Evolutionary conservation across 2,113 vertebrate species (phyloP), one percentile per base, ranked within the genome.

Genomic region (Capra hircus): DNA sequence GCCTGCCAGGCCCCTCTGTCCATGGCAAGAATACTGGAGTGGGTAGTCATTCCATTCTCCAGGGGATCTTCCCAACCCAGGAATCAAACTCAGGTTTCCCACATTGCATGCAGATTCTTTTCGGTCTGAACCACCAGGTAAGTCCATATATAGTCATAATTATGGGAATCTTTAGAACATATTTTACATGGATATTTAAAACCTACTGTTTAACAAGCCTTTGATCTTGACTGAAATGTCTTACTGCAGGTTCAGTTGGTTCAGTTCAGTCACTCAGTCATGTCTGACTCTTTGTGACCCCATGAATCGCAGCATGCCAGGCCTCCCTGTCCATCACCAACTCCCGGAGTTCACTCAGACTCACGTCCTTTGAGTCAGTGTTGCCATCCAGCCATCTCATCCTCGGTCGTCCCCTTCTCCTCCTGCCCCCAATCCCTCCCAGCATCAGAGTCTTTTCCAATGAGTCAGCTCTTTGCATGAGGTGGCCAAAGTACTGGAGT

Each of bases 51-150:
- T 71, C 8, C 67, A 23, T 40, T n/a, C 67, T 71, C 10, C 67
- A 71, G 19, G 19, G 67, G 10, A 1, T 40, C 9, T 71, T 71
- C 2, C 67, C 67, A 40, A 71, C 10, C 67, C 19, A 71, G n/a
- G 17, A 4, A 40, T 71, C n/a, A n/a, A 71, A 71, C 5, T n/a
- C 19, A 71, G 19, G 5, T 40, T 10, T 71, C 4, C n/a, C 0
- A 0, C 2, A 71, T 3, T 71, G n/a, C n/a, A 23, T 23, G n/a
- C 19, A 71, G n/a, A 36, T 36, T 71, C 64, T 71, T 71, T 71
- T 23, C 1, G 0, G 1, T 36, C 17, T 21, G n/a, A 71, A 5
- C 17, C 4, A 71, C 17, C n/a, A 71, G 17, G 17, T 21, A 36
- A 71, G n/a, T 11, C 64, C 17, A 71, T 33, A 11, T 60, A 17